Conservation (phyloP, 2,797 vertebrate species). For the Potorous gilbertii region DNA sequence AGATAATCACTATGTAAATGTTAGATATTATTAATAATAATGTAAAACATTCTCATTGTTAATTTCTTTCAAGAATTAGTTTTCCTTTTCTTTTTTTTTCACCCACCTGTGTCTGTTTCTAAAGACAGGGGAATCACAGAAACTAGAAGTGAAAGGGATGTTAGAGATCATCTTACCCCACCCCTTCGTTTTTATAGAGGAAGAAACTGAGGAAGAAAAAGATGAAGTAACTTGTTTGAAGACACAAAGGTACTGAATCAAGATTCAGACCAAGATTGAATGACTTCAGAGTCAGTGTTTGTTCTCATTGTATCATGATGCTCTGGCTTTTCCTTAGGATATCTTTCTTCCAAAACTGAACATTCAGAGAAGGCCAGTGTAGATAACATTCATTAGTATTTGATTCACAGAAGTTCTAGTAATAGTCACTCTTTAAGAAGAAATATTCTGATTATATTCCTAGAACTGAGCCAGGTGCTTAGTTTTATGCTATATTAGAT, state of each 20-base stretch:
- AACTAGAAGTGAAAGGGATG: background rate
- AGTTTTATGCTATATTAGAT: background rate
- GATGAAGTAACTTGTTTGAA: background rate
- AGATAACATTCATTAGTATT: conserved; percentile 34
- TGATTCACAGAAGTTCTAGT: conserved; percentile 31
- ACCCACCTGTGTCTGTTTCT: background rate
- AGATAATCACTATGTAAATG: background rate
- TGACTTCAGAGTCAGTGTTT: background rate
- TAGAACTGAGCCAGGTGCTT: background rate
- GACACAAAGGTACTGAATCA: background rate
- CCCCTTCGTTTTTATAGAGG: background rate
- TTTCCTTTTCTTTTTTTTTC: background rate
- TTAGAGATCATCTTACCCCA: background rate
- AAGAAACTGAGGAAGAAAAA: background rate
- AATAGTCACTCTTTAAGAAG: conserved; percentile 43
- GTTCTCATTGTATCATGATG: background rate
- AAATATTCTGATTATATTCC: conserved; percentile 37
- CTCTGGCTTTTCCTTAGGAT: background rate
- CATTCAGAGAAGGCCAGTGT: conserved; percentile 42
- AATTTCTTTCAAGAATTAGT: background rate
- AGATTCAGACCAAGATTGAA: background rate
- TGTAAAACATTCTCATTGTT: background rate
- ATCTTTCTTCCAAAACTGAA: conserved; percentile 26
- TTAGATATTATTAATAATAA: background rate
- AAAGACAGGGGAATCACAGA: background rate